Base-by-base conservation (phyloP, 1,140 invertebrate genomes). In the Euwallacea similis region DNA sequence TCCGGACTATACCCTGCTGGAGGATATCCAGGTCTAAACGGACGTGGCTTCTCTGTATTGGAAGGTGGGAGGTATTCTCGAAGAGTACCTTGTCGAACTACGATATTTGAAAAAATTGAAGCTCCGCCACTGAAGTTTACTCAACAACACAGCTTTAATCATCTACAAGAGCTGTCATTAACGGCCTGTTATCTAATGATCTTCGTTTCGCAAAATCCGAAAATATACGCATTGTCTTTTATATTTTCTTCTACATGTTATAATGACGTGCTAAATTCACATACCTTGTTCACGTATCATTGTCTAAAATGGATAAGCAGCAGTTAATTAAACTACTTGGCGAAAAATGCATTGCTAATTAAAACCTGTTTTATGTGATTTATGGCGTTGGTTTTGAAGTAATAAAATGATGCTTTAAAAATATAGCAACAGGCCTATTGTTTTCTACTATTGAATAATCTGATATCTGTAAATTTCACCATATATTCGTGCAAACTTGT, bases 1-100 rank as follows among this genome's bases (percentile, higher is more conserved):
- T 72, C 79, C 3, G 77, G 76, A 4, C 72, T 75, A 16, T 74
- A 69, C 11, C 83, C 84, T 7, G 83, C 58, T 16, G 81, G 76
- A 33, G 83, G 84, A 66, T 85, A 85, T 2, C 84, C 82, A 42
- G 87, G 84, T 76, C 88, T 86, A 78, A 90, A 90, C 0, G 89
- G 89, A 66, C 89, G 83, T 7, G 89, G 89, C 74, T 84, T 87
- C 67, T 90, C 87, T 2, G 87, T 87, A 66, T 88, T 88, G 15
- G 86, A 87, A 43, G 86, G 86, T 0, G 87, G 87, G 21, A 88
- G 78, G 61, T 88, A 88, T 16, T 81, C 83, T 42, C 85, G 82
- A 42, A 82, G 77, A 4, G 84, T 81, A 42, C 82, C 83, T 75
- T 90, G 88, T 42, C 88, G 87, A 79, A 86, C 88, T 90, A 82